These are phyloP conservation scores for Phoebastria nigripes DNA, from an alignment of 2,797 vertebrate species.

Conservation along the genomic window DNA sequence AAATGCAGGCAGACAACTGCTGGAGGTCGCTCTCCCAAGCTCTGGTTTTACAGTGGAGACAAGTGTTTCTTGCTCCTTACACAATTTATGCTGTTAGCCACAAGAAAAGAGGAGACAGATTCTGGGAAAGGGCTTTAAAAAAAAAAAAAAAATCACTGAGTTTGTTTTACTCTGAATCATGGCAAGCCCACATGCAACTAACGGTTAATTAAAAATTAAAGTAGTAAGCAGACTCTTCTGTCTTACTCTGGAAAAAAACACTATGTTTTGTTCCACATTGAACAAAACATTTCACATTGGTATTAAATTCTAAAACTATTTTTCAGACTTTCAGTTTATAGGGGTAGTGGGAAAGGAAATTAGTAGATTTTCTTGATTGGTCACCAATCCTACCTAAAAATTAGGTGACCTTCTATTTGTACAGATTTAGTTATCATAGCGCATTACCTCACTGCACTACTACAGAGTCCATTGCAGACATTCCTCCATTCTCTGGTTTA, in stretches of 20 bases:
- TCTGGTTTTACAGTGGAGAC: background rate
- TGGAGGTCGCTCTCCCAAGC: background rate
- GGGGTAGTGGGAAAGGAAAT: background rate
- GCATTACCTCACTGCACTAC: accelerated
- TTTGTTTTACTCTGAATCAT: background rate
- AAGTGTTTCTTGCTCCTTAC: accelerated
- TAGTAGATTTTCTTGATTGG: background rate
- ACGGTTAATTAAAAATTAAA: background rate
- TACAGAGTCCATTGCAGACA: background rate
- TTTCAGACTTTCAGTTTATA: background rate
- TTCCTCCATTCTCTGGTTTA: background rate
- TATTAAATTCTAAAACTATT: background rate
- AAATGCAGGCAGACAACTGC: background rate
- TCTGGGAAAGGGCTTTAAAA: background rate
- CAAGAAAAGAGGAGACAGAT: background rate
- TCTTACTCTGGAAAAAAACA: background rate
- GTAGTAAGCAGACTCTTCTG: background rate
- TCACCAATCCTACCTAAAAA: background rate
- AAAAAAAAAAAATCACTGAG: accelerated
- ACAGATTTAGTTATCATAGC: background rate
- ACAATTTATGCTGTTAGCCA: background rate
- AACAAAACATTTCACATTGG: accelerated
- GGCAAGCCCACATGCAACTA: background rate
- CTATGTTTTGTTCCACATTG: background rate
- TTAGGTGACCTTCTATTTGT: background rate